phyloP scores from a whole-genome alignment of 2,888 invertebrate species.

The Opisthograptis luteolata region DNA sequence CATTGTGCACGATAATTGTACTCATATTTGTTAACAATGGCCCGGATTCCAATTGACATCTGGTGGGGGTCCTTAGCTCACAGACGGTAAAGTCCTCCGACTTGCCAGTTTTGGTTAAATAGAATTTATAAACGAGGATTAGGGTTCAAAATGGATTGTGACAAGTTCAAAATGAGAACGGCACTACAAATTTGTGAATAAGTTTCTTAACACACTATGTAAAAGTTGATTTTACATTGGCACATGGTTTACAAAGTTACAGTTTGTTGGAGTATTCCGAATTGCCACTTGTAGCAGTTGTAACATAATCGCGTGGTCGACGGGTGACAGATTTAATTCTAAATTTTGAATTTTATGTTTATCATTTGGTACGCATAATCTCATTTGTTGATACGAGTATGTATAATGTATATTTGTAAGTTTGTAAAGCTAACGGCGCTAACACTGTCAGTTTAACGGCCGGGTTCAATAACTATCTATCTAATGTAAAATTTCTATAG shows the following conservation, averaged over 20 bases:
- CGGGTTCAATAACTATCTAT: no score
- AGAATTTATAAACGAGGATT: constrained; percentile 4
- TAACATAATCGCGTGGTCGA: constrained; percentile 58
- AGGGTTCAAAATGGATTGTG: constrained; percentile 8
- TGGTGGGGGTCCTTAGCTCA: neutral
- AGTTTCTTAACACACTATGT: neutral
- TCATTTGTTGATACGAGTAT: constrained; percentile 59
- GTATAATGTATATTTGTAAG: constrained; percentile 40
- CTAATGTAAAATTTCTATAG: no score
- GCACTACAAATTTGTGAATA: neutral
- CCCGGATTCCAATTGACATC: constrained; percentile 55
- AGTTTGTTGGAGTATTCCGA: constrained; percentile 53
- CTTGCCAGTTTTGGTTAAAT: constrained; percentile 11
- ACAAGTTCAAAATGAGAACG: neutral
- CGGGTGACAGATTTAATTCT: constrained; percentile 65
- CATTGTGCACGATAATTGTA: no score
- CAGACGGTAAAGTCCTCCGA: no score
- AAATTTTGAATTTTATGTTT: constrained; percentile 67
- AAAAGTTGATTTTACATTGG: constrained; percentile 29
- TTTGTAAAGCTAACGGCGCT: neutral
- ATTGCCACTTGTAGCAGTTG: constrained; percentile 72
- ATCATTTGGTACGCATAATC: constrained; percentile 60
- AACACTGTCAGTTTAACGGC: neutral
- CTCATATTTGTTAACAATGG: constrained; percentile 81
- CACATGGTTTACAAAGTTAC: no score